Conservation (phyloP, 2,797 vertebrate species). For the Valencia hispanica region DNA sequence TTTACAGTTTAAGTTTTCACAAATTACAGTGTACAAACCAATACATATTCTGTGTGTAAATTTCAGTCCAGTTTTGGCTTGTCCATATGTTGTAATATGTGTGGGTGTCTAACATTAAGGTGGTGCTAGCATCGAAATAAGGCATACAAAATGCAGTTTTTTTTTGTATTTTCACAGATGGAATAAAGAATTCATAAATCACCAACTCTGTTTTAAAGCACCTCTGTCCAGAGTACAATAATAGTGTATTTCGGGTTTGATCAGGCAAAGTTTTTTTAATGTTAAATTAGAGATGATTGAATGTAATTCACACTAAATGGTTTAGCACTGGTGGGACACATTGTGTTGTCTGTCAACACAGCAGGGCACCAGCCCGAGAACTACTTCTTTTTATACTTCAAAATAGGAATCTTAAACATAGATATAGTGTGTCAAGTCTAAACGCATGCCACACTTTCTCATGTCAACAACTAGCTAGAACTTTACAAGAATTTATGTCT, state of each 20-base stretch:
- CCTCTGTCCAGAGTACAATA: not conserved
- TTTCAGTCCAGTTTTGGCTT: not conserved
- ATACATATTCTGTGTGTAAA: not conserved
- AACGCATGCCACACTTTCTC: no score
- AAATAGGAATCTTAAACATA: not conserved
- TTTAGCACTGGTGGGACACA: no score
- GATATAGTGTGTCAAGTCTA: not conserved
- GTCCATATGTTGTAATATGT: not conserved
- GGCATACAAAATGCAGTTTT: no score
- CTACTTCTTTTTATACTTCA: not conserved
- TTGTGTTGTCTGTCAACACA: not conserved
- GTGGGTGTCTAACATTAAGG: not conserved
- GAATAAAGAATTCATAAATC: not conserved
- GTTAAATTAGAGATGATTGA: not conserved
- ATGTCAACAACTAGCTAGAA: not conserved
- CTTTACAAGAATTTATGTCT: not conserved
- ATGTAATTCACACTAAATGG: no score
- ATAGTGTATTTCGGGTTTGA: not conserved
- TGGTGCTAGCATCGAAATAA: no score
- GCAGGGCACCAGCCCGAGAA: not conserved
- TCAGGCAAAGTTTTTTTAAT: not conserved
- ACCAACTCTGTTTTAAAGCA: not conserved
- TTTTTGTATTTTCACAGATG: not conserved
- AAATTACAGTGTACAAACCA: not conserved
- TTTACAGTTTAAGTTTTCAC: not conserved